phyloP scores from a whole-genome alignment of 2,113 vertebrate genomes.

The Perognathus longimembris region DNA sequence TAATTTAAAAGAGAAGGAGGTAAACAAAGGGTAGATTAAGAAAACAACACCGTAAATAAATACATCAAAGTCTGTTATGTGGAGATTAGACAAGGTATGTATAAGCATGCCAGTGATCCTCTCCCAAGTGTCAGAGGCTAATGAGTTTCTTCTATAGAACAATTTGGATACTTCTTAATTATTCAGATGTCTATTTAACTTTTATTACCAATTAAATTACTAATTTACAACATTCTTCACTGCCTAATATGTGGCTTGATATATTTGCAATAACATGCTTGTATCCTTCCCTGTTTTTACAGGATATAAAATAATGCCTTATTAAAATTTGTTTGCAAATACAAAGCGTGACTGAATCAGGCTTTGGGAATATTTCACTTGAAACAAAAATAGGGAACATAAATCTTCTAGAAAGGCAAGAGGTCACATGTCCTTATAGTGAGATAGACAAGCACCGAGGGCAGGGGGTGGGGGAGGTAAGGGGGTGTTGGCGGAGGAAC shows the following conservation, averaged over 20 bases:
- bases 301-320: not conserved
- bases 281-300: not conserved
- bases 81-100: not conserved
- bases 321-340: conserved; percentile 11
- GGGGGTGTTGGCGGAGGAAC: not conserved
- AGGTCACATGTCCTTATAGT: not conserved
- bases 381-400: not conserved
- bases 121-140: not conserved
- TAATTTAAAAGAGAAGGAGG: not conserved
- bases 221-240: conserved; percentile 12
- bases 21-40: not conserved
- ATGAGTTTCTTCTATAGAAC: not conserved
- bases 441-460: not conserved
- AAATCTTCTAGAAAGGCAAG: not conserved
- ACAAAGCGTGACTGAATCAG: not conserved
- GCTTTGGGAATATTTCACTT: not conserved
- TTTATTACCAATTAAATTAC: not conserved
- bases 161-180: conserved; percentile 42
- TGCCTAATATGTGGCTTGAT: not conserved
- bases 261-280: not conserved
- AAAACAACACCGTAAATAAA: not conserved
- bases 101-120: not conserved
- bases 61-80: not conserved
- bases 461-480: no score
- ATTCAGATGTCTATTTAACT: conserved; percentile 18